phyloP scores from a whole-genome alignment of 2,797 vertebrate genomes.

The Streptopelia turtur region DNA sequence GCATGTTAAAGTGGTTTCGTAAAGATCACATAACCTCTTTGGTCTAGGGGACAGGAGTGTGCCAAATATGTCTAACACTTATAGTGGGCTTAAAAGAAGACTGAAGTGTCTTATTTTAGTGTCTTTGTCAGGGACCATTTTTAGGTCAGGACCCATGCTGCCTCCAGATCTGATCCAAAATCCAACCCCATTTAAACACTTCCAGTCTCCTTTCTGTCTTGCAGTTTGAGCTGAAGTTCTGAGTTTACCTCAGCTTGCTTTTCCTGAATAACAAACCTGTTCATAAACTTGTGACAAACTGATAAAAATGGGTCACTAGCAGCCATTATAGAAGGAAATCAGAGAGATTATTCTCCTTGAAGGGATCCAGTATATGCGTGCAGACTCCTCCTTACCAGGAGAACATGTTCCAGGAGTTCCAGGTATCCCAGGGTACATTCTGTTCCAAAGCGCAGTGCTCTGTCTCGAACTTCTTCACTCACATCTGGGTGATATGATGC shows the following conservation, averaged over 20 bases:
- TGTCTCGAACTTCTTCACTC: slow-evolving; percentile 83
- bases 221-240: neutral
- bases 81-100: neutral
- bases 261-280: neutral
- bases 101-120: neutral
- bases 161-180: neutral
- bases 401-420: slow-evolving; percentile 93
- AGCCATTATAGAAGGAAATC: neutral
- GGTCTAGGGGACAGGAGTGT: neutral
- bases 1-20: neutral
- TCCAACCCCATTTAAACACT: neutral
- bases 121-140: neutral
- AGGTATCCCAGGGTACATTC: slow-evolving; percentile 93
- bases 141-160: neutral
- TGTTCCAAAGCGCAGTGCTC: slow-evolving; percentile 87
- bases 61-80: neutral
- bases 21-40: neutral
- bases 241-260: neutral
- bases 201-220: neutral
- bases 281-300: neutral
- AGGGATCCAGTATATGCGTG: accelerated
- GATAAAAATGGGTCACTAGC: neutral
- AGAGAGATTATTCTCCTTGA: neutral
- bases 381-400: slow-evolving; percentile 82
- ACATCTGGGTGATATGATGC: slow-evolving; percentile 92